Evolutionary conservation across 2,888 invertebrate species (phyloP), one percentile per base, ranked within the genome.

Genomic region (Scaeva pyrastri): DNA sequence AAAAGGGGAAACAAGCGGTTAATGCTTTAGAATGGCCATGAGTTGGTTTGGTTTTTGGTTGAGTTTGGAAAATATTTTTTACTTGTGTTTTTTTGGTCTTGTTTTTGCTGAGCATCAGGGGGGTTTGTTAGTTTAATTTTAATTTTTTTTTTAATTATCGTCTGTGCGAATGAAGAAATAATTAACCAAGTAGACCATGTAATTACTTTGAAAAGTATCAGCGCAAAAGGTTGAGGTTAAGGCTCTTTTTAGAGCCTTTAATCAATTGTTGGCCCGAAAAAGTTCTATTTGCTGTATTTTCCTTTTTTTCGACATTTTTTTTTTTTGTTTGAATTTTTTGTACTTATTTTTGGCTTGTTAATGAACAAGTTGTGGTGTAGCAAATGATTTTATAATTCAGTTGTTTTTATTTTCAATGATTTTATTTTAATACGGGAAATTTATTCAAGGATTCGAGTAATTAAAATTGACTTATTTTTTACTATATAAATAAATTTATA

Each of bases 1-100:
- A 50, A 76, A 77, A 72, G 68, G 68, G 72, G 55, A 85, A 80
- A 81, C 73, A 60, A 86, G 73, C 74, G 82, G 82, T 86, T 75
- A 86, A 86, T 52, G 86, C 66, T 82, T 70, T 71, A 43, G 77
- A 71, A 36, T 45, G 62, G 52, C 50, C 73, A 70, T 74, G 73
- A 64, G 45, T 74, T 45, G 56, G 62, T 81, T 39, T n/a, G 56
- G 58, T 60, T 21, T 56, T 39, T 70, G 23, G 62, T 43, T 66
- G 39, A 36, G 16, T 58, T n/a, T 68, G 72, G 19, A 43, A 19
- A 58, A 58, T 12, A 50, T 26, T 26, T 50, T 48, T 21, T 21
- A 21, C 16, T 39, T 21, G 2, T 21, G 10, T 50, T 50, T 12
- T 12, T 12, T 50, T 48, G 16, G 0, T 19, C 12, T 41, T 41